Evolutionary conservation across 2,888 invertebrate species (phyloP).

Genomic region (Heliconius charithonia): DNA sequence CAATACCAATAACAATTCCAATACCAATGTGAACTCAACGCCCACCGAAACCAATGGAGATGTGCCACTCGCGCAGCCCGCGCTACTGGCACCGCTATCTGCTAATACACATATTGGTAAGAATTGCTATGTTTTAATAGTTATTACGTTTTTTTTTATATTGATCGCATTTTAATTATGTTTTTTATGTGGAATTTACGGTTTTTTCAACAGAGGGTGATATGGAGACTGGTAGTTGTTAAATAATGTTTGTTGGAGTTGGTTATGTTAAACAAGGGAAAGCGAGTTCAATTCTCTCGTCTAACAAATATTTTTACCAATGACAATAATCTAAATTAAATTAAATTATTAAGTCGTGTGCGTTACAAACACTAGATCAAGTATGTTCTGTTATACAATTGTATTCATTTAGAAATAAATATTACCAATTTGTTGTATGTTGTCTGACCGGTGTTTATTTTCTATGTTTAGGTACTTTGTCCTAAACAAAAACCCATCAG

Average conservation of each 20-base stretch:
- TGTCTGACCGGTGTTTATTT: background rate
- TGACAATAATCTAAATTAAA: too few relatives aligned
- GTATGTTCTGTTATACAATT: too few relatives aligned
- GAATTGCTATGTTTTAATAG: background rate
- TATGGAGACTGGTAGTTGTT: too few relatives aligned
- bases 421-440: too few relatives aligned
- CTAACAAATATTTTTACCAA: too few relatives aligned
- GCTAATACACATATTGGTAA: slow-evolving; percentile 74
- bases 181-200: background rate
- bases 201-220: background rate
- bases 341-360: too few relatives aligned
- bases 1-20: slow-evolving; percentile 33
- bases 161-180: too few relatives aligned
- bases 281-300: too few relatives aligned
- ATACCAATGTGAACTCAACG: slow-evolving; percentile 31
- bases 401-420: too few relatives aligned
- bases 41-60: slow-evolving; percentile 43
- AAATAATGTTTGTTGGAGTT: too few relatives aligned
- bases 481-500: background rate
- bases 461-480: background rate
- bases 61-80: slow-evolving; percentile 37
- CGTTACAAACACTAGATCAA: too few relatives aligned
- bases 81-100: slow-evolving; percentile 58
- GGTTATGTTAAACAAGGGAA: too few relatives aligned
- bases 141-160: background rate